Evolutionary conservation across 2,797 vertebrate species (phyloP).

Genomic region (Eidolon dupreanum): DNA sequence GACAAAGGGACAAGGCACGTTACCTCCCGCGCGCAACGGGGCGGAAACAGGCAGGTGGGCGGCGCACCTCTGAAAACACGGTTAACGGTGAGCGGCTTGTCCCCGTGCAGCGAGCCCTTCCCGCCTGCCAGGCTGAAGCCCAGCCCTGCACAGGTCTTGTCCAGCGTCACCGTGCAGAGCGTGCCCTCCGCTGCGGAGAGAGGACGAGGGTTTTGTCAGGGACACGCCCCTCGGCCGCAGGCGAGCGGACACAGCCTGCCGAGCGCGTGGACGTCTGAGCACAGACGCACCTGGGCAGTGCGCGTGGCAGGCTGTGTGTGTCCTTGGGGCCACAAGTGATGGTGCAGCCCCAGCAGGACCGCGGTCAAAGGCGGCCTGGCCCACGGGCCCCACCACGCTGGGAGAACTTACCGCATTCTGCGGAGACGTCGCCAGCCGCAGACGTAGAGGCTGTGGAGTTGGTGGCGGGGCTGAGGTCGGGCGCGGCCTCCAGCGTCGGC

Average conservation of each 20-base stretch:
- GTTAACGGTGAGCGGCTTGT: slow-evolving; percentile 92
- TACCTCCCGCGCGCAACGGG: background rate
- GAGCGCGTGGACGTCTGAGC: accelerated
- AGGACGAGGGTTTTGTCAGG: background rate
- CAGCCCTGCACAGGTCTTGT: slow-evolving; percentile 92
- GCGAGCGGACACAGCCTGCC: accelerated
- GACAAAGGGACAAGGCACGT: accelerated
- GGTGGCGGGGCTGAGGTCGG: background rate
- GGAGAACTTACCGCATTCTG: slow-evolving; percentile 76
- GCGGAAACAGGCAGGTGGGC: accelerated
- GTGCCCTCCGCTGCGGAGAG: slow-evolving; percentile 83
- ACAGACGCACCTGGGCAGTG: accelerated
- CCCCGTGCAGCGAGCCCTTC: slow-evolving; percentile 94
- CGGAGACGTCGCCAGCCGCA: slow-evolving; percentile 65
- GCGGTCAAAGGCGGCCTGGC: too few relatives aligned
- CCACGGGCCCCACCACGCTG: accelerated
- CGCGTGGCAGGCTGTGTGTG: accelerated
- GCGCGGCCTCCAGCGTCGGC: slow-evolving; percentile 73
- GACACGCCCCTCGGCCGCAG: too few relatives aligned
- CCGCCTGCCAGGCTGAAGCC: slow-evolving; percentile 97
- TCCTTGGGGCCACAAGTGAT: background rate
- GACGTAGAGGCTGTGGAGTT: slow-evolving; percentile 70
- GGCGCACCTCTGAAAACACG: slow-evolving; percentile 93
- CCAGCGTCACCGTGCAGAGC: slow-evolving; percentile 85
- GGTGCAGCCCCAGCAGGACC: background rate